Evolutionary conservation across 2,113 vertebrate species (phyloP).

Genomic region (Chauna torquata): DNA sequence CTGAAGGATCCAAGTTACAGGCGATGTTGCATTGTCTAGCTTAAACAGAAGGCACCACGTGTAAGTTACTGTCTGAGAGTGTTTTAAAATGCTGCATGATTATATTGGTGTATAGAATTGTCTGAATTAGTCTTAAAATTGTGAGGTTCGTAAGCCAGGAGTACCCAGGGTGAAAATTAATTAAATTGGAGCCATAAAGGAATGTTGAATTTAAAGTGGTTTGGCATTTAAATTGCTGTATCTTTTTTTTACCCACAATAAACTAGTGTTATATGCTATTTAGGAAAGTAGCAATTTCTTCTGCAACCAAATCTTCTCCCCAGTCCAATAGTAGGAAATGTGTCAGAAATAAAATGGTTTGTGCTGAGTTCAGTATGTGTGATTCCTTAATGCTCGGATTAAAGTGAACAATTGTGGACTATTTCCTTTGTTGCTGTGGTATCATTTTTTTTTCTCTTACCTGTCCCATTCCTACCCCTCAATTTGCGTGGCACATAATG

Average conservation of each 20-base stretch:
- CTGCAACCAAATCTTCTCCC: background rate
- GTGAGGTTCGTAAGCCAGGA: background rate
- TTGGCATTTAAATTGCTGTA: slow-evolving; percentile 20
- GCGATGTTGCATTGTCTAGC: background rate
- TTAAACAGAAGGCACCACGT: slow-evolving; percentile 4
- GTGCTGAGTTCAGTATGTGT: background rate
- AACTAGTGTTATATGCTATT: background rate
- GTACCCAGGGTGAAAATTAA: background rate
- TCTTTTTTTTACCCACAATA: background rate
- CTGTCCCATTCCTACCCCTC: background rate
- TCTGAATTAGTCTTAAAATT: slow-evolving; percentile 18
- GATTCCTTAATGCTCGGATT: background rate
- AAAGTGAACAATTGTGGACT: background rate
- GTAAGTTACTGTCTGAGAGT: background rate
- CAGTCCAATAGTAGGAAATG: background rate
- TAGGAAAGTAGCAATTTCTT: background rate
- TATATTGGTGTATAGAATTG: slow-evolving; percentile 18
- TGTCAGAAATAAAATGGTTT: background rate
- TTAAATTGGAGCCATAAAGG: slow-evolving; percentile 42
- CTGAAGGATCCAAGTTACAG: background rate
- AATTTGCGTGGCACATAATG: fast-evolving
- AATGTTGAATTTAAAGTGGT: slow-evolving; percentile 8
- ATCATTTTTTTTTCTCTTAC: background rate
- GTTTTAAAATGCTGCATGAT: background rate
- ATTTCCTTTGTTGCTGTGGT: background rate